Evolutionary conservation across 2,113 vertebrate species (phyloP), one percentile per base, ranked within the genome.

Genomic region (Melanostigma gelatinosum): DNA sequence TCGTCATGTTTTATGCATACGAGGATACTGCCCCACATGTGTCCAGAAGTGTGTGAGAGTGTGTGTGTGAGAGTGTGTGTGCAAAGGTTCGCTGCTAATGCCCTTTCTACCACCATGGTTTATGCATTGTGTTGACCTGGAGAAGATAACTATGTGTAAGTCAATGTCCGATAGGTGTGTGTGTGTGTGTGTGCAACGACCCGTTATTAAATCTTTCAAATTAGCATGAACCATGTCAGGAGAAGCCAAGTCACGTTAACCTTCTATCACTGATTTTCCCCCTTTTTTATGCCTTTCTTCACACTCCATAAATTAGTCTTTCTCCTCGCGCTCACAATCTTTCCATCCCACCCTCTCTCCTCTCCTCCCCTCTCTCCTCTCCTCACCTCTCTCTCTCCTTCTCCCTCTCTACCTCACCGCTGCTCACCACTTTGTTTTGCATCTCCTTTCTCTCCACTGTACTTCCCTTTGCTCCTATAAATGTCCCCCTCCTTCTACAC

Each of bases 1-100:
- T 67, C n/a, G 44, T 66, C 75, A 91, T 92, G 85, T 90, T 90
- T 92, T 89, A 90, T 92, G 85, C 86, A 92, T 92, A 71, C 13
- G 0, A 72, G 60, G 78, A 82, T 71, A 75, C 40, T 71, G 82
- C 61, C 77, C 75, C 82, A 82, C 76, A 46, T 79, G 84, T 85
- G 82, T 90, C 79, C 78, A 48, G 78, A 86, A 84, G 58, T n/a
- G 48, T 72, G 72, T 71, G 62, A 32, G 36, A 40, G 69, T 34
- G 74, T 61, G 27, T 32, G 54, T 72, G 75, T 71, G 62, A 6
- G 34, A 6, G 34, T 34, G 34, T 34, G 34, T 34, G 34, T 34
- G 34, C 66, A 67, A 82, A 86, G 81, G 87, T 90, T 80, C 79
- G 76, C 38, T 3, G 60, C 75, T 79, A 81, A 88, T 83, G 77